Evolutionary conservation across 2,888 invertebrate genomes (phyloP).

Genomic region (Muschampia plurimacula): DNA sequence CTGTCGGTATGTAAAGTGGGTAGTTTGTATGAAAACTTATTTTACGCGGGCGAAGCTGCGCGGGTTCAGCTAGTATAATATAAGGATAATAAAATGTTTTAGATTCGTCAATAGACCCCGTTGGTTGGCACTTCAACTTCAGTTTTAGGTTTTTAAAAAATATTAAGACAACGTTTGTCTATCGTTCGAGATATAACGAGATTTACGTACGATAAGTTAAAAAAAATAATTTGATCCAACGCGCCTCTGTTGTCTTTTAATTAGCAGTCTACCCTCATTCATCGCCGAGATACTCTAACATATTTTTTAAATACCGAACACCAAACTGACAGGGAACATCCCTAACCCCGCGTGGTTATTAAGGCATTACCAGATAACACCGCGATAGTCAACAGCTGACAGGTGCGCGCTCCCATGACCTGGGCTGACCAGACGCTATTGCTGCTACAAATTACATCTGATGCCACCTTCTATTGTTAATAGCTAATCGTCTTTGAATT

Average conservation of each 20-base stretch:
- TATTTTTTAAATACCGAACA: constrained; percentile 15
- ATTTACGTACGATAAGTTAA: background rate
- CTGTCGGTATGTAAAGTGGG: no score
- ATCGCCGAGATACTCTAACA: background rate
- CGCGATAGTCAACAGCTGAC: constrained; percentile 64
- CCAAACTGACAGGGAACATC: constrained; percentile 39
- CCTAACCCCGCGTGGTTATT: constrained; percentile 58
- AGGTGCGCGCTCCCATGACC: constrained; percentile 73
- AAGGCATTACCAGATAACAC: constrained; percentile 65
- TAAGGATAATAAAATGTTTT: no score
- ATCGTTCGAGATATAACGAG: background rate
- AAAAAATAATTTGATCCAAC: background rate
- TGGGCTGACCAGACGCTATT: constrained; percentile 67
- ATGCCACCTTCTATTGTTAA: constrained; percentile 63
- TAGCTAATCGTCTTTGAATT: constrained; percentile 6
- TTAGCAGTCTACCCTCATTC: constrained; percentile 11
- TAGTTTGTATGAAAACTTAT: no score
- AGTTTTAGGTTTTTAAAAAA: background rate
- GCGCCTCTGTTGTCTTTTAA: background rate
- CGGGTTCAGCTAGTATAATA: no score
- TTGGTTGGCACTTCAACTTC: no score
- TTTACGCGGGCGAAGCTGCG: no score
- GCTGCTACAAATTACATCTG: constrained; percentile 71
- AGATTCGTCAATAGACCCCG: no score
- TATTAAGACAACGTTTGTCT: background rate